A percentile compares a stretch with the other conserved stretches of the same genome.
phyloP scores from a whole-genome alignment of 2,113 vertebrate genomes.

The Gobiocypris rarus region DNA sequence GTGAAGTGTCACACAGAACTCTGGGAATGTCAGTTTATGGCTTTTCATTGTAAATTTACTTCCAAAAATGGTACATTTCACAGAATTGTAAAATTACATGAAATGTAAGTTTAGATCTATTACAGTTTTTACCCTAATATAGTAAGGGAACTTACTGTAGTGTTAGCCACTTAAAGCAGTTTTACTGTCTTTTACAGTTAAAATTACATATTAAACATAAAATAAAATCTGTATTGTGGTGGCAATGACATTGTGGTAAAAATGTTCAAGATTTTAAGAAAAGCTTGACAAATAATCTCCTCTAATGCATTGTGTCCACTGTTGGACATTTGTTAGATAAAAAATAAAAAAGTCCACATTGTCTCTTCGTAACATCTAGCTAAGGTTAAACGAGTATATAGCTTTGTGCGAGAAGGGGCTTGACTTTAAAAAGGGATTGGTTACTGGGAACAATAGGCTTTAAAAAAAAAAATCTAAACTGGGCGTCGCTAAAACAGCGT shows the following conservation, averaged over 20 bases:
- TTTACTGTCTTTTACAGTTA: too few relatives aligned
- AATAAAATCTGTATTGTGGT: too few relatives aligned
- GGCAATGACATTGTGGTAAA: neutral
- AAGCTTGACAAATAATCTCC: neutral
- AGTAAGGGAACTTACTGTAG: too few relatives aligned
- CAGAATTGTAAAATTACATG: too few relatives aligned
- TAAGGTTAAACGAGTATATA: neutral
- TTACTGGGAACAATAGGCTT: neutral
- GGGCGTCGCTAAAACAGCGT: neutral
- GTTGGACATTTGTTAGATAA: neutral
- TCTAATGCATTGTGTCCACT: neutral
- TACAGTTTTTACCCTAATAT: too few relatives aligned
- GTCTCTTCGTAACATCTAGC: neutral
- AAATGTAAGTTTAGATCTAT: too few relatives aligned
- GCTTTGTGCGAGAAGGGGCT: neutral
- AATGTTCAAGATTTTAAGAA: neutral
- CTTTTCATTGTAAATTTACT: too few relatives aligned
- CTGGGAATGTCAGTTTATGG: too few relatives aligned
- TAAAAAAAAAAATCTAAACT: neutral
- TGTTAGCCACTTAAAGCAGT: too few relatives aligned
- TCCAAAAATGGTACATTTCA: too few relatives aligned
- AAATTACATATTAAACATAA: too few relatives aligned
- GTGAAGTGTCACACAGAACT: too few relatives aligned
- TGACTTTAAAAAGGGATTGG: neutral
- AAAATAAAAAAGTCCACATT: neutral